Evolutionary conservation across 2,888 invertebrate genomes (phyloP), one percentile per base, ranked within the genome.

Genomic region (Drosophila lutescens): DNA sequence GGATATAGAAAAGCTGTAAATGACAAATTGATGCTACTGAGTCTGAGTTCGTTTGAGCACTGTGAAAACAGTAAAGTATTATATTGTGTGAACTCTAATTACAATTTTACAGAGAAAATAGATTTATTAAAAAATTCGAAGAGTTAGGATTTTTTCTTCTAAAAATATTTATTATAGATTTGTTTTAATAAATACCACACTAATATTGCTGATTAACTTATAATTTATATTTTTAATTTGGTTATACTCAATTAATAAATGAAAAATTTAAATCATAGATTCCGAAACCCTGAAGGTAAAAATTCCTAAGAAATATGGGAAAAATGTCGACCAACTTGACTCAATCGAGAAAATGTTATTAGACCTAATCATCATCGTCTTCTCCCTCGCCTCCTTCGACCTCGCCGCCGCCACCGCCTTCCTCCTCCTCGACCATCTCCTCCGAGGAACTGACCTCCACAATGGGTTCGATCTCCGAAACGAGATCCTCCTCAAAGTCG

Each of bases 401-500:
- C 5, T 55, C 68, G 1, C 53, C 79, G 4, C 66, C 86, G 8
- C 78, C 83, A 26, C 88, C 83, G 49, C 88, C 83, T 36, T 83
- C 83, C 26, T 83, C 83, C 60, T 83, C 83, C 34, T 88, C 83
- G 53, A 69, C 81, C 86, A 86, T 86, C 62, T 88, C 88, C 51
- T 83, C 83, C 20, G 83, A 83, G 1, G 83, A 88, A 62, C 83
- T 83, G 12, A 83, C 54, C 72, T 83, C 83, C 43, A 80, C 81
- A 44, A 83, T 83, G 4, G 83, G 88, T 7, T 83, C 83, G 34
- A 83, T 80, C 20, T 88, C 89, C 1, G 84, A 84, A n/a, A 74
- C 87, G 57, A 84, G 54, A 17, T 90, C 91, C 38, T 90, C 90
- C 49, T 90, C 90, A 34, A 63, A 89, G 32, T 90, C 91, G 59